Base-by-base conservation (phyloP, 2,797 vertebrate species). In the Karalla daura region DNA sequence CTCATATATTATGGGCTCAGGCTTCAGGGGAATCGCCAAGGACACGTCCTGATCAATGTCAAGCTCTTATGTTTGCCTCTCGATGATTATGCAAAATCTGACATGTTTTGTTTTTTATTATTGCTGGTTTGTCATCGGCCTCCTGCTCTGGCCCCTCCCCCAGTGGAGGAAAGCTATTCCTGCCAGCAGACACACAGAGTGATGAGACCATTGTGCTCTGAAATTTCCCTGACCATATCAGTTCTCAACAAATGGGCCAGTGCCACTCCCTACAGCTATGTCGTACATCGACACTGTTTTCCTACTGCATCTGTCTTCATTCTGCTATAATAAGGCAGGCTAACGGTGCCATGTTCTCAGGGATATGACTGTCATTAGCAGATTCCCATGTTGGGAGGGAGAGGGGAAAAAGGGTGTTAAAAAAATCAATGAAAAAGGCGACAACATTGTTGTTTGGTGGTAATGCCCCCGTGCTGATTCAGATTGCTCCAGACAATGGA, bases 231-330 rank as follows among this genome's bases (percentile, higher is more conserved):
- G 85, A 86, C 81, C 55, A 78, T 83, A 85, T 89, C 76, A 75
- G 76, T 81, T 76, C 76, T 64, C 72, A 81, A 73, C 76, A 87
- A 91, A 90, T 83, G 81, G 83, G 53, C 78, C 76, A 55, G 58
- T 58, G 70, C 60, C 71, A 63, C 66, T 76, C 75, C 79, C 77
- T 73, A 61, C 77, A 83, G 90, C 83, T 46, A 79, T 75, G 75
- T 73, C 77, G 67, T 77, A 72, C 49, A 81, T 81, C 80, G 35
- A 47, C 33, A 36, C 17, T 44, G 59, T 63, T 78, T 64, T 73
- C 66, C 74, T 18, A 28, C 61, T 43, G 63, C 70, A 88, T 90
- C 81, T 36, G 75, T 90, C 88, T 87, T 88, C 83, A 88, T 89
- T 70, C 66, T n/a, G 67, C 54, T 33, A 18, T 73, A 86, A 78